Evolutionary conservation across 2,888 invertebrate genomes (phyloP).

Genomic region (Erebia epiphron): DNA sequence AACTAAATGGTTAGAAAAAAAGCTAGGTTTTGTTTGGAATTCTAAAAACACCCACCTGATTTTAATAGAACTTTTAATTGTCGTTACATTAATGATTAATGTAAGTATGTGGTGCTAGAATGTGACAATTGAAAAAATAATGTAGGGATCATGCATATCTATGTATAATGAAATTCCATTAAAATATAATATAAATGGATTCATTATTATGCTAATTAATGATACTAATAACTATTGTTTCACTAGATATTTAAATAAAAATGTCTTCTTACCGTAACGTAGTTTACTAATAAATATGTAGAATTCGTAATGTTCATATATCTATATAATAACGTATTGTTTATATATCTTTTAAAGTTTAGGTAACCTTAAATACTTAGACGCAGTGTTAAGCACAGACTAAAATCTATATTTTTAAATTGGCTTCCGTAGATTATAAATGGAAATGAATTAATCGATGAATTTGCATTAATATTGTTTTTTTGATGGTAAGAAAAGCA

Average conservation of each 20-base stretch:
- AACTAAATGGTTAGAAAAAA: neutral
- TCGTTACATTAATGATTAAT: conserved; percentile 37
- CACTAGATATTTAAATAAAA: conserved; percentile 32
- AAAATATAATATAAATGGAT: neutral
- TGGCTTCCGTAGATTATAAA: conserved; percentile 56
- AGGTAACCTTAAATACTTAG: conserved; percentile 46
- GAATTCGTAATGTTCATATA: conserved; percentile 51
- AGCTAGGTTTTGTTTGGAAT: conserved; percentile 17
- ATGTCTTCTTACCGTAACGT: conserved; percentile 66
- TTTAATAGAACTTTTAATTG: conserved; percentile 38
- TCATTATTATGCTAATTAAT: conserved; percentile 7
- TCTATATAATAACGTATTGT: conserved; percentile 55
- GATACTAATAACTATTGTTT: conserved; percentile 22
- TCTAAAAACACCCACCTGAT: conserved; percentile 48
- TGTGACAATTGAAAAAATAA: conserved; percentile 36
- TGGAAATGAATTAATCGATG: conserved; percentile 30
- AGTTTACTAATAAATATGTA: conserved; percentile 50
- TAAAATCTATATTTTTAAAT: conserved; percentile 43
- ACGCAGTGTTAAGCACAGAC: conserved; percentile 33
- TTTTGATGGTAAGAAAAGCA: conserved; percentile 36
- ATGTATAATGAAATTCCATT: conserved; percentile 24
- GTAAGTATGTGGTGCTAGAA: conserved; percentile 50
- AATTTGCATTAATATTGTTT: conserved; percentile 31
- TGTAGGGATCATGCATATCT: conserved; percentile 37
- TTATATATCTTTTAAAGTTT: conserved; percentile 48